phyloP scores from a whole-genome alignment of 2,888 invertebrate species.

The Amphimallon solstitiale region DNA sequence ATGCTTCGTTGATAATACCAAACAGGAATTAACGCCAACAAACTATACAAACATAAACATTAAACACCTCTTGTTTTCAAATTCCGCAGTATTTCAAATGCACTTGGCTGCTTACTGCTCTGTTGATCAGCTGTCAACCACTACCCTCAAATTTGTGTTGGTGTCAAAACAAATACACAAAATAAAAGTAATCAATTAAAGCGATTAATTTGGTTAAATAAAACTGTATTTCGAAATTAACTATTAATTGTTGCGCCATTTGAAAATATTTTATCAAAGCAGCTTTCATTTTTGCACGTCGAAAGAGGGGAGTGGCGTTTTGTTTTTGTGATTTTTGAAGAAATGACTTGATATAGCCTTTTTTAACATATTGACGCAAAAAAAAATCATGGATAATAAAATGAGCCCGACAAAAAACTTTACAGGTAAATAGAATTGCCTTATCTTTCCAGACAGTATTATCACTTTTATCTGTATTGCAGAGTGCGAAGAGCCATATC shows the following conservation, averaged over 20 bases:
- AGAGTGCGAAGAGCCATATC: conserved; percentile 76
- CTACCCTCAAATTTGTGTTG: conserved; percentile 15
- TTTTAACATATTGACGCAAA: conserved; percentile 19
- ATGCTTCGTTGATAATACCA: conserved; percentile 6
- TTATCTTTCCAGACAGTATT: conserved; percentile 4
- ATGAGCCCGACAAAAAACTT: conserved; percentile 64
- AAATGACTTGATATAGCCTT: conserved; percentile 27
- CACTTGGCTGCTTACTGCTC: conserved; percentile 13
- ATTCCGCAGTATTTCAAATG: conserved; percentile 1
- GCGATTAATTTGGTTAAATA: conserved; percentile 18
- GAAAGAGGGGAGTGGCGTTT: conserved; percentile 29
- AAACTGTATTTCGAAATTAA: conserved; percentile 22
- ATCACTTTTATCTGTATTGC: conserved; percentile 23
- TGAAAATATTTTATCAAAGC: conserved; percentile 7
- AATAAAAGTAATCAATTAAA: conserved; percentile 17
- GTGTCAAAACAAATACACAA: conserved; percentile 35
- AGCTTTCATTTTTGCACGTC: conserved; percentile 15
- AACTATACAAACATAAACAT: neutral
- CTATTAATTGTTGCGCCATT: conserved; percentile 5
- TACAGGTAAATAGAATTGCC: conserved; percentile 60
- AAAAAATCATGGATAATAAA: conserved; percentile 45
- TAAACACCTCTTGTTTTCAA: neutral
- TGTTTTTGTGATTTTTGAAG: conserved; percentile 26
- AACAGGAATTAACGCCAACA: neutral
- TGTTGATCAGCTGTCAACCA: conserved; percentile 38